Evolutionary conservation across 2,113 vertebrate genomes (phyloP).

Genomic region (Pangasianodon hypophthalmus): DNA sequence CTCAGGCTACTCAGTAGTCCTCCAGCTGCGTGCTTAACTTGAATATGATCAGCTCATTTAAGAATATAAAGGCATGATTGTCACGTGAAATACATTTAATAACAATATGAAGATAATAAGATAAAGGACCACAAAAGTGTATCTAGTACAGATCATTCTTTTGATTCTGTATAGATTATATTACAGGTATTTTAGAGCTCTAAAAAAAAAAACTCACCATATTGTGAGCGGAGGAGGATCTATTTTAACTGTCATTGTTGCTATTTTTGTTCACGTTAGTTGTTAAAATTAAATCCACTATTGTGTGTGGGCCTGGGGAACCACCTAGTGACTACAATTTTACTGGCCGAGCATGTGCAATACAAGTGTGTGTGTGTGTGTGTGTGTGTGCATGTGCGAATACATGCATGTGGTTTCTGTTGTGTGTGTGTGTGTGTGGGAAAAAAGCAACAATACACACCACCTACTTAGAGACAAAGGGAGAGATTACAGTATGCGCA

Average conservation of each 20-base stretch:
- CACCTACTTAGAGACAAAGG: constrained; percentile 37
- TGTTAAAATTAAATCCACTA: constrained; percentile 19
- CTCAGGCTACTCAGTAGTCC: background rate
- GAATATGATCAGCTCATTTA: background rate
- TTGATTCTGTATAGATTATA: background rate
- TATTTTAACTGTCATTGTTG: background rate
- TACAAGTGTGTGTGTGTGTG: background rate
- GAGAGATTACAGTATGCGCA: background rate
- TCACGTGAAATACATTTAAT: background rate
- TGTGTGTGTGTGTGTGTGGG: background rate
- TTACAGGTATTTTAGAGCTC: background rate
- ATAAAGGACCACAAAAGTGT: background rate
- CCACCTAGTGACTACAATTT: constrained; percentile 1
- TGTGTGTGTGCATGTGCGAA: background rate
- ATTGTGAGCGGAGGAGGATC: background rate
- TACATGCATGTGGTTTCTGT: background rate
- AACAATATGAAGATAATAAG: background rate
- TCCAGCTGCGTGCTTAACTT: background rate
- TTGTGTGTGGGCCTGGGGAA: background rate
- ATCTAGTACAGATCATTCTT: background rate
- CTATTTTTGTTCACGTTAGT: background rate
- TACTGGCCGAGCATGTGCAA: background rate
- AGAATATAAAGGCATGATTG: background rate
- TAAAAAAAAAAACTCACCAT: background rate
- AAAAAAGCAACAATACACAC: constrained; percentile 1